These are phyloP conservation scores for Euschistus heros DNA, from an alignment of 1,140 invertebrate genomes.

Conservation along the genomic window DNA sequence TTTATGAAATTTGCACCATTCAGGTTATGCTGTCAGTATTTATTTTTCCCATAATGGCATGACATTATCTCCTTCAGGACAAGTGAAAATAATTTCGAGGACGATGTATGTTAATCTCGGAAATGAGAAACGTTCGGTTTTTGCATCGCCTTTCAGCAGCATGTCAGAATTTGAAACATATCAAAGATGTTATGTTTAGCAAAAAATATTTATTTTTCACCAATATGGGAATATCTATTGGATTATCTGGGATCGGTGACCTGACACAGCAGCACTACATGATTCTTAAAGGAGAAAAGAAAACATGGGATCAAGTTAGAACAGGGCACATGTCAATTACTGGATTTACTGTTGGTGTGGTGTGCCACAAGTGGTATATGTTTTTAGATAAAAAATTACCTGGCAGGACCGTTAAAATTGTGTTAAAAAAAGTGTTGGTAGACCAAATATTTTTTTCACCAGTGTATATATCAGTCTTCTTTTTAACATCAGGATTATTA, in stretches of 20 bases:
- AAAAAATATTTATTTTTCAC: conserved; percentile 68
- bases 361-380: conserved; percentile 78
- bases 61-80: too few species aligned
- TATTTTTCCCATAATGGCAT: too few species aligned
- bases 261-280: conserved; percentile 76
- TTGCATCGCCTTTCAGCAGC: neutral
- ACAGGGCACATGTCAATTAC: conserved; percentile 69
- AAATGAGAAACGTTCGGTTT: neutral
- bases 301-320: conserved; percentile 50
- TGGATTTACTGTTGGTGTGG: conserved; percentile 64
- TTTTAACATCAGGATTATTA: conserved; percentile 61
- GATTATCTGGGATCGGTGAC: conserved; percentile 67
- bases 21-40: too few species aligned
- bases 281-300: conserved; percentile 45
- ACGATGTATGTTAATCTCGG: too few species aligned
- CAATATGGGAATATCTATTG: conserved; percentile 71
- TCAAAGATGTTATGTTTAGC: conserved; percentile 40
- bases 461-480: conserved; percentile 68
- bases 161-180: neutral
- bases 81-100: too few species aligned
- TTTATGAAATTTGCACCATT: too few species aligned
- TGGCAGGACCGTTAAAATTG: conserved; percentile 53
- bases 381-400: conserved; percentile 56
- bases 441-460: conserved; percentile 86
- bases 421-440: conserved; percentile 72